Percentiles rank a stretch among this genome's conserved stretches.
Conservation (phyloP, 2,797 vertebrate species). For the Buphagus erythrorhynchus region DNA sequence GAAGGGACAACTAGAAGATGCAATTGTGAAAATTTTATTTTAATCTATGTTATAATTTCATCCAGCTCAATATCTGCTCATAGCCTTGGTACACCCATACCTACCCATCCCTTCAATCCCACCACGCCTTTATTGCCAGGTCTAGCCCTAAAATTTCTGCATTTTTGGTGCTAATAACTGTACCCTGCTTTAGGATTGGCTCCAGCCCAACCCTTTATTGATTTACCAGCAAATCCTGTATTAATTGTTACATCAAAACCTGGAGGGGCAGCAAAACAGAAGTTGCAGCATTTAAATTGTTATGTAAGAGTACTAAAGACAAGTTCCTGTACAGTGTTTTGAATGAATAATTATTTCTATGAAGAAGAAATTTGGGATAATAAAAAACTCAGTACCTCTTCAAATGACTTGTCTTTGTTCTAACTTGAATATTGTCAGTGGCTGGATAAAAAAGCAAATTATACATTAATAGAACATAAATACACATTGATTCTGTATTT, state of each 20-base stretch:
- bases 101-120: not conserved
- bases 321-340: not conserved
- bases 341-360: not conserved
- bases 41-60: not conserved
- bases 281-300: not conserved
- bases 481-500: not conserved
- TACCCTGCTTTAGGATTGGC: not conserved
- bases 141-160: not conserved
- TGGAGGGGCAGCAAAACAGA: not conserved
- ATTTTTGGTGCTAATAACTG: not conserved
- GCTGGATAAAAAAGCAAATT: not conserved
- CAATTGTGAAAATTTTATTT: not conserved
- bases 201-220: not conserved
- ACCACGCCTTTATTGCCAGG: not conserved
- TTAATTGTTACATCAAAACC: not conserved
- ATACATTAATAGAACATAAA: not conserved
- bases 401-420: not conserved
- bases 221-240: not conserved
- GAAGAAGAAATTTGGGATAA: not conserved
- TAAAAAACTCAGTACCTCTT: not conserved
- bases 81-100: not conserved
- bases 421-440: not conserved
- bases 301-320: not conserved
- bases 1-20: not conserved
- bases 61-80: not conserved